These are phyloP conservation scores for Aspiorhynchus laticeps DNA, from an alignment of 2,113 vertebrate genomes.

Conservation along the genomic window DNA sequence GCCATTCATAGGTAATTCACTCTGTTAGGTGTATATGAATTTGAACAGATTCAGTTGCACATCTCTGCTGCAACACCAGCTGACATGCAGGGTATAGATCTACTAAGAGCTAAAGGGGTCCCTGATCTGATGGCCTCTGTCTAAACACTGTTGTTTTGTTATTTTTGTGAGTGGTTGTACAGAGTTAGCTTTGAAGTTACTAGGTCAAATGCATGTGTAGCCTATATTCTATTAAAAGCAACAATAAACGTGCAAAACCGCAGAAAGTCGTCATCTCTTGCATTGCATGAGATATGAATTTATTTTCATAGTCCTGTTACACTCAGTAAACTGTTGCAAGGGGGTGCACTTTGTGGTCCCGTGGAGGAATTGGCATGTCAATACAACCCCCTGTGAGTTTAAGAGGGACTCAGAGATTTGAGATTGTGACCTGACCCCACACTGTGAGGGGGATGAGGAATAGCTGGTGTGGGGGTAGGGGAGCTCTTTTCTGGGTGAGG, in stretches of 20 bases:
- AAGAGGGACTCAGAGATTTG: conserved; percentile 26
- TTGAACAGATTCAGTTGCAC: neutral
- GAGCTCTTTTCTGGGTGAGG: conserved; percentile 37
- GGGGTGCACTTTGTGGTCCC: conserved; percentile 6
- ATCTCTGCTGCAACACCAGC: neutral
- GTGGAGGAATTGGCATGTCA: conserved; percentile 40
- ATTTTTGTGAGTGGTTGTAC: neutral
- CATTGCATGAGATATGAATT: neutral
- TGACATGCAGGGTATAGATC: neutral
- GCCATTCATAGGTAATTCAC: neutral
- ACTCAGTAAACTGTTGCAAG: neutral
- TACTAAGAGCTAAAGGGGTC: neutral
- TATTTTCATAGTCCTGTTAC: neutral
- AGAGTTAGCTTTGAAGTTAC: neutral
- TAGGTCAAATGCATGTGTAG: neutral
- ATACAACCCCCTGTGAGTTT: conserved; percentile 43
- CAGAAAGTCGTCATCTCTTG: neutral
- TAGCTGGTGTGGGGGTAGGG: conserved; percentile 38
- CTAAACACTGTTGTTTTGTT: neutral
- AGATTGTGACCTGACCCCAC: conserved; percentile 55
- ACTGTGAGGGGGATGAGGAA: conserved; percentile 50
- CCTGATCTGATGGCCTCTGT: neutral
- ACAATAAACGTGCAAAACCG: neutral
- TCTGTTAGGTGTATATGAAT: neutral
- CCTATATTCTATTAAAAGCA: neutral